Evolutionary conservation across 2,888 invertebrate species (phyloP), one percentile per base, ranked within the genome.

Genomic region (Ecdyonurus torrentis): DNA sequence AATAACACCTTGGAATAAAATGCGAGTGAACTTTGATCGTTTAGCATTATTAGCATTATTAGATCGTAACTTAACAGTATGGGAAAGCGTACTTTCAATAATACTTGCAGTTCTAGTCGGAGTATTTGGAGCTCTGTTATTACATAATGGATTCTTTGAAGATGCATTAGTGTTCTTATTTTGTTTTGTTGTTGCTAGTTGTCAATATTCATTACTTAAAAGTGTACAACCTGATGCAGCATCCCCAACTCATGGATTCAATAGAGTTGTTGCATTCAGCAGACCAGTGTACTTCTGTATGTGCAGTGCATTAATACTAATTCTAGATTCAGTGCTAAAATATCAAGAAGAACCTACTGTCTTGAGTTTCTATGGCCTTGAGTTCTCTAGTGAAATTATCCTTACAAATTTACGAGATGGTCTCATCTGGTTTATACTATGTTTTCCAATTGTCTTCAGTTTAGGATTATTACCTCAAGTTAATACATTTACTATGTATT

Each of bases 191-290:
- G 93, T 97, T 70, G 98, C 98, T 1, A 89, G 95, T 19, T 94
- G 96, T 71, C 99, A 99, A 75, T 99, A 98, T 75, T 96, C 95
- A 0, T 77, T 98, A 67, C 77, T 97, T 67, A 98, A 97, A 77
- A 96, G 96, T 73, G 99, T 99, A 1, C 99, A 99, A 72, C 99
- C 99, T 0, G 99, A 99, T 75, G 95, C 98, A 0, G 91, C 98
- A 0, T 98, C 98, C 1, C 98, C 99, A 0, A 95, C 96, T 52
- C 99, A 99, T 75, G 97, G 97, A 15, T 97, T 94, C 72, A 98
- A 98, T 74, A 86, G 91, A 70, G 86, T 95, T 70, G 93, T 96
- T 52, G 89, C 93, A 50, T 96, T 93, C 74, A 93, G 93, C 23
- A 82, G 95, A 66, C 92, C 97, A 2, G 87, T 95, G 19, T 98